Base-by-base conservation (phyloP, 2,888 invertebrate genomes). In the Dynastes maya region DNA sequence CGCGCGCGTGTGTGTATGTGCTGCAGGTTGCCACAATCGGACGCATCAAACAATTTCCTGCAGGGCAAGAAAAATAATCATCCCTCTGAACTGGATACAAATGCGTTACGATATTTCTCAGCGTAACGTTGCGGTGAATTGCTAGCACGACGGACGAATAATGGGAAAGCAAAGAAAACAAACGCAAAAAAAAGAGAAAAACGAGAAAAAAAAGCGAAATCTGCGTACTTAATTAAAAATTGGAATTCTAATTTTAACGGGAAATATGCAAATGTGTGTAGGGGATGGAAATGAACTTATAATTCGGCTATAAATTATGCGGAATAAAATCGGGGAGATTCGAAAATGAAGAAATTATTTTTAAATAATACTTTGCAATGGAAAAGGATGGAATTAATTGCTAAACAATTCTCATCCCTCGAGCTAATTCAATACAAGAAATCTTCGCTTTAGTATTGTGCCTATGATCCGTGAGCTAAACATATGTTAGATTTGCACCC, bases 11-110 rank as follows among this genome's bases (percentile, higher is more conserved):
- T 58, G 55, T 58, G 55, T 13, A 16, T 6, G 5, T 37, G 61
- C 71, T 77, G 51, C 71, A 49, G 16, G 68, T 64, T 70, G 61
- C 70, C 55, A 1, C 40, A 61, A 72, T 72, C 58, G 58, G 67
- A 65, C 65, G 49, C 65, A 65, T 65, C 76, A 76, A 76, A 76
- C 76, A 65, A 76, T 53, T 55, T 65, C 37, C 65, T 58, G 40
- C 22, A 65, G 22, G 51, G 55, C 45, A 58, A 22, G 27, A 72
- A 76, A 76, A 76, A 76, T 76, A 76, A 76, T 76, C 76, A 67
- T 45, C 74, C 49, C 63, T 58, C 29, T 9, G 63, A 74, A 61
- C 64, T 6, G 45, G 16, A 22, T 58, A 58, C 45, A 45, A 68
- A 68, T 68, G 22, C 32, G 51, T 11, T 29, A 51, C 68, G 29